These are phyloP conservation scores for Thripadectes ignobilis DNA, from an alignment of 2,797 vertebrate species.

Conservation along the genomic window DNA sequence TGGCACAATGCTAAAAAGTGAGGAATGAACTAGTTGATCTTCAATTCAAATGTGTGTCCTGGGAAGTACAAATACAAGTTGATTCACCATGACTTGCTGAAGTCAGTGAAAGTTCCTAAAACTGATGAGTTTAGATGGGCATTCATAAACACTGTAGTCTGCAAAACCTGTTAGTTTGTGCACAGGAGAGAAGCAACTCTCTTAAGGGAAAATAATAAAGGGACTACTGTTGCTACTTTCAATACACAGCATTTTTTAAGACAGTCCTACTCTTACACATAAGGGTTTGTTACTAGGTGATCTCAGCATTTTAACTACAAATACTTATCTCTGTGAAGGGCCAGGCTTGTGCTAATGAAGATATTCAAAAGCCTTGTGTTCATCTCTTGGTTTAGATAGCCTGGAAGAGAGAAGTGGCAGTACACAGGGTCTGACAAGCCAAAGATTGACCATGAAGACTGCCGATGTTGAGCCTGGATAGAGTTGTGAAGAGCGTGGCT, in stretches of 20 bases:
- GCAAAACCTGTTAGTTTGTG: neutral
- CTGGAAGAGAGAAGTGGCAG: neutral
- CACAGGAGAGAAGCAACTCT: neutral
- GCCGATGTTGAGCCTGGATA: accelerated
- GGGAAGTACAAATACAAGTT: neutral
- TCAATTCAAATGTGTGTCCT: neutral
- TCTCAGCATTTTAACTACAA: neutral
- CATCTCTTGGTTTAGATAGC: neutral
- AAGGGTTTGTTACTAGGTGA: neutral
- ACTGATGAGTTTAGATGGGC: neutral
- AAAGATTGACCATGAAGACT: neutral
- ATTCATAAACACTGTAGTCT: neutral
- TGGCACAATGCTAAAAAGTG: neutral
- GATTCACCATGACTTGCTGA: neutral
- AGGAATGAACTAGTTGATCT: neutral
- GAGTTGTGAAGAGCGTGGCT: neutral
- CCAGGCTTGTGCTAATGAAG: neutral
- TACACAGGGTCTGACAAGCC: neutral
- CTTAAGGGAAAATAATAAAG: neutral
- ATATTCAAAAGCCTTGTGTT: neutral
- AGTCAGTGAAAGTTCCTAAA: neutral
- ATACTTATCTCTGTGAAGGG: neutral
- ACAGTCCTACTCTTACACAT: neutral
- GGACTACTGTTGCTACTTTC: neutral
- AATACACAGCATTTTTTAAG: neutral